Percentiles rank a stretch among this genome's conserved stretches.
phyloP scores from a whole-genome alignment of 1,140 invertebrate genomes.

The Atopsyche davidsoni region DNA sequence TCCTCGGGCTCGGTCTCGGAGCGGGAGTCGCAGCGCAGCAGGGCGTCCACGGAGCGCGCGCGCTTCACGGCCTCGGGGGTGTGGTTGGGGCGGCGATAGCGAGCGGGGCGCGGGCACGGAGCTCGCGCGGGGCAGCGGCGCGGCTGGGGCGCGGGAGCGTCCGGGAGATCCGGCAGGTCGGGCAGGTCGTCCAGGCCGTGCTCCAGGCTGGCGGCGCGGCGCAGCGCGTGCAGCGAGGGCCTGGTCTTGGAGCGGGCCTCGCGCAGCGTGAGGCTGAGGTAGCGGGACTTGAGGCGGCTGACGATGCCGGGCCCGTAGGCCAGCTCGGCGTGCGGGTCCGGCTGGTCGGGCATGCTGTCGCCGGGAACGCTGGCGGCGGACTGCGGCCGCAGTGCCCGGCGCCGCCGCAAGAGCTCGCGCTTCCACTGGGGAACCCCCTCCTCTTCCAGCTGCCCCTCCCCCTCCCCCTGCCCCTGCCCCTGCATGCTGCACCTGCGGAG shows the following conservation, averaged over 20 bases:
- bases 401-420: slow-evolving; percentile 63
- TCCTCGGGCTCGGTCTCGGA: slow-evolving; percentile 33
- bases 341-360: slow-evolving; percentile 7
- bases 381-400: slow-evolving; percentile 29
- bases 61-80: slow-evolving; percentile 65
- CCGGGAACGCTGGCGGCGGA: not conserved
- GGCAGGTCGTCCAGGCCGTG: slow-evolving; percentile 70
- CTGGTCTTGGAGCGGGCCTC: slow-evolving; percentile 56
- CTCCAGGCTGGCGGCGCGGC: slow-evolving; percentile 77
- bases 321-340: slow-evolving; percentile 64
- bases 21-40: slow-evolving; percentile 56
- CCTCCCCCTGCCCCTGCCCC: no score
- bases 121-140: no score
- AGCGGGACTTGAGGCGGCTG: slow-evolving; percentile 75
- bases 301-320: slow-evolving; percentile 90
- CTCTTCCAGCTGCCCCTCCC: no score
- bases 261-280: slow-evolving; percentile 71
- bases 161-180: no score
- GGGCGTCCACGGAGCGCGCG: slow-evolving; percentile 76
- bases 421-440: slow-evolving; percentile 63
- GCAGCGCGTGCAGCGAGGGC: slow-evolving; percentile 56
- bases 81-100: slow-evolving; percentile 29
- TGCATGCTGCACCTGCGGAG: no score
- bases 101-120: no score
- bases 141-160: no score